Percentiles rank a stretch among this genome's conserved stretches.
Evolutionary conservation across 2,888 invertebrate genomes (phyloP).

Genomic region (Nephrotoma flavescens): DNA sequence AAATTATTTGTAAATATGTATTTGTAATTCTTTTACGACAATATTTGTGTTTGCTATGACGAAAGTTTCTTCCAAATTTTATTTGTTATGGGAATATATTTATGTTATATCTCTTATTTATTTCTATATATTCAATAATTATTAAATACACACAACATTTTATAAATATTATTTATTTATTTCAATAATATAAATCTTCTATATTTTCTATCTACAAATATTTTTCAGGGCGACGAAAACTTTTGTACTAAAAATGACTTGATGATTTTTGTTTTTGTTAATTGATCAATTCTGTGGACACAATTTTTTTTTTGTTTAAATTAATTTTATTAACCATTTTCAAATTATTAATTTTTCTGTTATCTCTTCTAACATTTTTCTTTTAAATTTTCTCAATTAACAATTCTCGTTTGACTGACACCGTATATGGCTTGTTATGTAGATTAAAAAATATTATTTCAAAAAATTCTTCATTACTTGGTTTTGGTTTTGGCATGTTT

Average conservation of each 20-base stretch:
- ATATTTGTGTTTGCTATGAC: no score
- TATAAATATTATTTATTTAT: neutral
- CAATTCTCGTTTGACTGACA: constrained; percentile 8
- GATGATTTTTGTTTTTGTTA: constrained; percentile 23
- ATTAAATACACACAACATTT: neutral
- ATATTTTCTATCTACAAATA: constrained; percentile 32
- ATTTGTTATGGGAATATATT: neutral
- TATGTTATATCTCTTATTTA: neutral
- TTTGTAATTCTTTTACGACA: neutral
- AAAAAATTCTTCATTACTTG: neutral
- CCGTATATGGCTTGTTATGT: constrained; percentile 6
- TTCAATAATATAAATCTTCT: constrained; percentile 13
- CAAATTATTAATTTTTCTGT: constrained; percentile 2
- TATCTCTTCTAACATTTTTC: constrained; percentile 1
- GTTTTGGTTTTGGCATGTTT: neutral
- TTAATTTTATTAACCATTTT: neutral
- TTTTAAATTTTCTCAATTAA: neutral
- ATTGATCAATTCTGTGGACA: constrained; percentile 9
- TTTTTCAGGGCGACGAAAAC: constrained; percentile 46
- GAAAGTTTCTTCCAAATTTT: neutral
- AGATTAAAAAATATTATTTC: neutral
- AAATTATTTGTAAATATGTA: neutral
- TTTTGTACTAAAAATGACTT: constrained; percentile 38
- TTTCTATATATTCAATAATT: neutral
- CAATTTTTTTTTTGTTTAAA: constrained; percentile 1